Base-by-base conservation (phyloP, 1,140 invertebrate species). In the Pseudomyrmex concolor region DNA sequence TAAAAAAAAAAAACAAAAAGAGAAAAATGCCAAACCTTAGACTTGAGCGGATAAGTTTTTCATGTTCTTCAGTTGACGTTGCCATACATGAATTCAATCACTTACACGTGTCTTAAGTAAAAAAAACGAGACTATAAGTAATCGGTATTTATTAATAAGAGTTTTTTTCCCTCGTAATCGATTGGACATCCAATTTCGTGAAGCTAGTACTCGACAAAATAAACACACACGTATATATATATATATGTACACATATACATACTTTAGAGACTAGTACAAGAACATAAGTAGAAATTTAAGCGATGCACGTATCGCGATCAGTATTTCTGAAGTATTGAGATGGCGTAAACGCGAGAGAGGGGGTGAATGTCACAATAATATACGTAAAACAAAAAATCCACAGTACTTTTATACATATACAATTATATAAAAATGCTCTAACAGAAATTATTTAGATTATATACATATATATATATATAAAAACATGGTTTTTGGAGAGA, bases 31-130 rank as follows among this genome's bases (percentile, higher is more conserved):
- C 83, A 82, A 82, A 76, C 48, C 22, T 43, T 50, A 63, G 34
- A 83, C 12, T 77, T 59, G 73, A 15, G 78, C 45, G 73, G 19
- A 76, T 83, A 34, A 76, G 34, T 60, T 67, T 73, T 62, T 51
- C 80, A 64, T 80, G 22, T 13, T 54, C 13, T 68, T 84, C 73
- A 73, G 74, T 63, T 55, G 19, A 15, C 34, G 67, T 66, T 84
- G 83, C 74, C 74, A 80, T 80, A 86, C 70, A 86, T 74, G n/a
- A 81, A 73, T 62, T 59, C 51, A 81, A 62, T 71, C 19, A 82
- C 17, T 13, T 88, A 85, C 60, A 78, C 84, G 77, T 68, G 48
- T 76, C 63, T 59, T 80, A 70, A 70, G 66, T 70, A 80, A 70
- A 43, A 48, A 57, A 57, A 25, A 17, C 64, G 74, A 54, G 19